Percentiles rank a stretch among this genome's conserved stretches.
phyloP scores from a whole-genome alignment of 2,888 invertebrate genomes.

The Arge pagana region DNA sequence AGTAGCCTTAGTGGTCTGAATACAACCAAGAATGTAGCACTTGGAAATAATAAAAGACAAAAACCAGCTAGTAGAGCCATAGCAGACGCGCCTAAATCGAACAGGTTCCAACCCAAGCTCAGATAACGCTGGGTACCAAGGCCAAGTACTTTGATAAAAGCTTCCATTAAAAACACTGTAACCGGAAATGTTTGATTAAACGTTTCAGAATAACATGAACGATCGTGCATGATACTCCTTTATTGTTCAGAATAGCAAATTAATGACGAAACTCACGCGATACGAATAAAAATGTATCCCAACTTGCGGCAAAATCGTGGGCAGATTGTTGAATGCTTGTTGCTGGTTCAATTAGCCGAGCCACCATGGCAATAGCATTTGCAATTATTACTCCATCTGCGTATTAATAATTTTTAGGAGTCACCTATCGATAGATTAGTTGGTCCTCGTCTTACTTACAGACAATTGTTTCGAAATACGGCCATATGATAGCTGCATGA shows the following conservation, averaged over 20 bases:
- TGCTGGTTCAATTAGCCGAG: constrained; percentile 70
- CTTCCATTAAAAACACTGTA: constrained; percentile 80
- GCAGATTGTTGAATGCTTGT: constrained; percentile 67
- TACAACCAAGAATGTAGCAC: constrained; percentile 73
- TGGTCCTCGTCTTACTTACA: constrained; percentile 67
- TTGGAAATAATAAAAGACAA: constrained; percentile 69
- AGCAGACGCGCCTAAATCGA: constrained; percentile 73
- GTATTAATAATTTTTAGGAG: no score
- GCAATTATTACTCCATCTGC: constrained; percentile 73
- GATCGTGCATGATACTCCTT: no score
- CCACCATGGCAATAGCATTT: constrained; percentile 76
- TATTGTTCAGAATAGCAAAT: background rate
- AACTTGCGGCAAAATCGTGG: constrained; percentile 70
- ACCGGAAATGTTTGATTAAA: constrained; percentile 34
- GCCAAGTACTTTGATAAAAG: constrained; percentile 72
- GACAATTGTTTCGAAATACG: constrained; percentile 74
- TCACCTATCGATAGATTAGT: constrained; percentile 8
- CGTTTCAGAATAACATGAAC: no score
- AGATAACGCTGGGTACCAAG: constrained; percentile 74
- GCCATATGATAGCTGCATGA: constrained; percentile 68
- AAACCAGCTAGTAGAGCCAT: constrained; percentile 71
- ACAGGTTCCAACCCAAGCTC: constrained; percentile 85
- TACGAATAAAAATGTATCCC: constrained; percentile 77
- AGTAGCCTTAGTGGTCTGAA: constrained; percentile 72
- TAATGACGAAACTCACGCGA: constrained; percentile 61